Evolutionary conservation across 2,888 invertebrate species (phyloP), one percentile per base, ranked within the genome.

Genomic region (Neelides folsomi): DNA sequence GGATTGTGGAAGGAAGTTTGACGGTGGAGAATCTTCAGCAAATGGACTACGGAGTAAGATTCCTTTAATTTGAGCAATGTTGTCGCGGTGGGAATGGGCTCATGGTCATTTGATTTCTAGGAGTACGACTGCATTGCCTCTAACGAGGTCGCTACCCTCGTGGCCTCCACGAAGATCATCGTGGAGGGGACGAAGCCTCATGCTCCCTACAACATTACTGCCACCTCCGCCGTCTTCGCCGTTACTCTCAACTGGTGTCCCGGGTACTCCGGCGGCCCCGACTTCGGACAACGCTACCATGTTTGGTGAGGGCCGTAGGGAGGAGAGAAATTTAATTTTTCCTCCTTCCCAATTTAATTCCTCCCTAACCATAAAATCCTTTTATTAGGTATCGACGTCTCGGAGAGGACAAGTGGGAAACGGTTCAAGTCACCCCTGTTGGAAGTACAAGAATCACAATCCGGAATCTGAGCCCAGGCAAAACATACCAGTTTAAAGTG

Each of bases 141-240:
- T 58, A 95, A 94, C 71, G 92, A 92, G 75, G 92, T 94, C 65
- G 90, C 93, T 42, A 92, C 89, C n/a, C 83, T 94, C 69, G 84
- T 90, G 52, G 83, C 87, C 16, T 81, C 86, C 62, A 88, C 89
- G 47, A 88, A 88, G 70, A 75, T 90, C 55, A 86, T 89, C 64
- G 85, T 90, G 63, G 87, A 89, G 73, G 92, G 92, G 57, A 94
- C 94, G 13, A 90, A 93, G 68, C 94, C 94, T 13, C 94, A 95
- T 73, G 93, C 95, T 41, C 95, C 95, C 0, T 89, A 89, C 76
- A 95, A 95, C 73, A 80, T 95, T 55, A 84, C 88, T 20, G 92
- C 88, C 38, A 82, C 83, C 44, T 84, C 90, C 41, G 86, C 84
- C 1, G 86, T 89, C 73, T 92, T 90, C 71, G 81, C 87, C 56